Percentiles rank a stretch among this genome's conserved stretches.
These are phyloP conservation scores for Aythya fuligula DNA, from an alignment of 2,797 vertebrate genomes.

Conservation along the genomic window DNA sequence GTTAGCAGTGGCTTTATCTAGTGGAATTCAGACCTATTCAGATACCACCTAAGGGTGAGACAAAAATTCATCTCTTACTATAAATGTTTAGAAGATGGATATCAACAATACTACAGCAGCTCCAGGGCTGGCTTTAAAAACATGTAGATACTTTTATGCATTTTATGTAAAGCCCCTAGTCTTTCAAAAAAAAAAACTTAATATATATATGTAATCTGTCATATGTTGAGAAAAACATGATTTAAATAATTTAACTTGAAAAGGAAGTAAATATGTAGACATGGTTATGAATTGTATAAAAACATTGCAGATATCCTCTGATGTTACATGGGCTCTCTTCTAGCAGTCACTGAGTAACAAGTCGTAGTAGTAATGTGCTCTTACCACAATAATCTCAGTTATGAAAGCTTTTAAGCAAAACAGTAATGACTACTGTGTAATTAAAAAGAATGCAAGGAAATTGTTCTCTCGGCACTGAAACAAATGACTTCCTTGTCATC, in stretches of 20 bases:
- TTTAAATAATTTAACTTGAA: not conserved
- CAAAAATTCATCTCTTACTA: not conserved
- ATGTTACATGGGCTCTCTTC: not conserved
- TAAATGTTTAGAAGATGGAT: not conserved
- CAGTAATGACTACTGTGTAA: not conserved
- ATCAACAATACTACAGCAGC: not conserved
- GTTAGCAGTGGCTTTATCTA: not conserved
- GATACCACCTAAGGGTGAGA: not conserved
- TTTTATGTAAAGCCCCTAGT: not conserved
- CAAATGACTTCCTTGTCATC: not conserved
- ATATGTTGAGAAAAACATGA: not conserved
- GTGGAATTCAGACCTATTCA: not conserved
- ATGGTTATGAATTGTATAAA: not conserved
- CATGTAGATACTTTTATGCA: not conserved
- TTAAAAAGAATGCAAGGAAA: not conserved
- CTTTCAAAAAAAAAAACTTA: not conserved
- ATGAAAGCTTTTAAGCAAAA: conserved; percentile 20
- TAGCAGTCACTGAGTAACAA: not conserved
- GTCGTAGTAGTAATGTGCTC: not conserved
- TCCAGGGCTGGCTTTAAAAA: not conserved
- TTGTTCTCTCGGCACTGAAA: not conserved
- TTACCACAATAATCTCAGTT: not conserved
- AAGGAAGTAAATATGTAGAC: not conserved
- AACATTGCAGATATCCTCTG: not conserved
- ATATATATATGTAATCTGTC: too few species aligned